Evolutionary conservation across 1,140 invertebrate species (phyloP).

Genomic region (Lineus longissimus): DNA sequence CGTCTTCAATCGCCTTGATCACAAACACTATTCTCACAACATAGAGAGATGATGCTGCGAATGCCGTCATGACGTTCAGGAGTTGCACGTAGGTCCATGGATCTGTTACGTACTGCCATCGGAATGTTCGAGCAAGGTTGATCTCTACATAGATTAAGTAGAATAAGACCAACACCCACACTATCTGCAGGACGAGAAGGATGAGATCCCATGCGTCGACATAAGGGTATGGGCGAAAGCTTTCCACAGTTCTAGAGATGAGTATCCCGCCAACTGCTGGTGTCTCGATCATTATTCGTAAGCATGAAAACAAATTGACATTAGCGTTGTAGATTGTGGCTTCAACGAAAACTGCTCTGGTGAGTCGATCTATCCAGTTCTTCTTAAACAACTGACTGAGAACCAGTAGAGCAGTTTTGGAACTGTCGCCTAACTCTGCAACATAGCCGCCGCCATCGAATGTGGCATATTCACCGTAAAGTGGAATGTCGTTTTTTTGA

Average conservation of each 20-base stretch:
- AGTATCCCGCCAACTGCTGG: slow-evolving; percentile 52
- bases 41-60: not conserved
- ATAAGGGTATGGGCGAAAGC: slow-evolving; percentile 38
- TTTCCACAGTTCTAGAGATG: slow-evolving; percentile 33
- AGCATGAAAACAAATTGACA: slow-evolving; percentile 33
- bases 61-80: not conserved
- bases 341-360: slow-evolving; percentile 57
- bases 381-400: slow-evolving; percentile 45
- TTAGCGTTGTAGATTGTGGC: slow-evolving; percentile 58
- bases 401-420: slow-evolving; percentile 29
- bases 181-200: slow-evolving; percentile 32
- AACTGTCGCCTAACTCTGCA: slow-evolving; percentile 38
- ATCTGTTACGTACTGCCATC: not conserved
- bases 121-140: too few relatives aligned
- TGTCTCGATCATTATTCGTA: slow-evolving; percentile 50
- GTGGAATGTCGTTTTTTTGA: not conserved
- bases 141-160: slow-evolving; percentile 14
- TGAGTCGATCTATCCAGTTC: slow-evolving; percentile 57
- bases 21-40: not conserved
- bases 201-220: slow-evolving; percentile 30
- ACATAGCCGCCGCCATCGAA: slow-evolving; percentile 56
- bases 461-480: slow-evolving; percentile 34
- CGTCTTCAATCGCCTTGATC: not conserved
- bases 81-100: not conserved
- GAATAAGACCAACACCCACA: slow-evolving; percentile 31